Percentiles rank a stretch among this genome's conserved stretches.
Evolutionary conservation across 1,140 invertebrate genomes (phyloP).

Genomic region (Ceratina calcarata): DNA sequence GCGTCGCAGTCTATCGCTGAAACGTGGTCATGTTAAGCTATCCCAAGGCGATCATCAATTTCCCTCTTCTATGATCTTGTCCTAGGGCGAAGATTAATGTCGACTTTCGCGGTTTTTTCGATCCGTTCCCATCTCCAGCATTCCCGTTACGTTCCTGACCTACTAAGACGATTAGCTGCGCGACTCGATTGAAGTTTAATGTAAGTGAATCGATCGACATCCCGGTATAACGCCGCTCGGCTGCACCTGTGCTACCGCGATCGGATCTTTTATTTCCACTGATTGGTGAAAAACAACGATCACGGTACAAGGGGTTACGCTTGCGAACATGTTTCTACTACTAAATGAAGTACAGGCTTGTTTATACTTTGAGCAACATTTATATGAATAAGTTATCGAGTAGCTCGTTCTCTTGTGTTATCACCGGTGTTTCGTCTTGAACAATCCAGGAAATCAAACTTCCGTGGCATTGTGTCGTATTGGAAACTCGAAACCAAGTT

Average conservation of each 20-base stretch:
- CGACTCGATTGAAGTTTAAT: conserved; percentile 49
- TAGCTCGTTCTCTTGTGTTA: too few relatives aligned
- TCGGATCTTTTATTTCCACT: conserved; percentile 4
- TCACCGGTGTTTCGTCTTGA: too few relatives aligned
- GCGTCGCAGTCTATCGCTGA: conserved; percentile 15
- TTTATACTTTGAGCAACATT: too few relatives aligned
- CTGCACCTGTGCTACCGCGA: neutral
- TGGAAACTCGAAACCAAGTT: too few relatives aligned
- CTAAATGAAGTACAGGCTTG: too few relatives aligned
- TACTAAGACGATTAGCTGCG: conserved; percentile 26
- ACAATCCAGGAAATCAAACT: too few relatives aligned
- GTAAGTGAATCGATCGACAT: conserved; percentile 44
- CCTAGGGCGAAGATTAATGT: conserved; percentile 59
- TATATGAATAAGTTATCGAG: too few relatives aligned
- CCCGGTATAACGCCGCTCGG: neutral
- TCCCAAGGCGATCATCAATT: conserved; percentile 58
- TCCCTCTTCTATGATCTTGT: conserved; percentile 54
- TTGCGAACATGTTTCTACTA: too few relatives aligned
- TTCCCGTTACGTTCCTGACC: conserved; percentile 28
- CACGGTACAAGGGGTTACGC: neutral
- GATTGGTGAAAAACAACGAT: neutral
- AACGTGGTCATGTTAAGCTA: conserved; percentile 30
- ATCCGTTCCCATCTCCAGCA: conserved; percentile 5
- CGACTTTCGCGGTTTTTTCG: conserved; percentile 52
- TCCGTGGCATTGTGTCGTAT: too few relatives aligned